Evolutionary conservation across 2,888 invertebrate species (phyloP).

Genomic region (Luperina nickerlii): DNA sequence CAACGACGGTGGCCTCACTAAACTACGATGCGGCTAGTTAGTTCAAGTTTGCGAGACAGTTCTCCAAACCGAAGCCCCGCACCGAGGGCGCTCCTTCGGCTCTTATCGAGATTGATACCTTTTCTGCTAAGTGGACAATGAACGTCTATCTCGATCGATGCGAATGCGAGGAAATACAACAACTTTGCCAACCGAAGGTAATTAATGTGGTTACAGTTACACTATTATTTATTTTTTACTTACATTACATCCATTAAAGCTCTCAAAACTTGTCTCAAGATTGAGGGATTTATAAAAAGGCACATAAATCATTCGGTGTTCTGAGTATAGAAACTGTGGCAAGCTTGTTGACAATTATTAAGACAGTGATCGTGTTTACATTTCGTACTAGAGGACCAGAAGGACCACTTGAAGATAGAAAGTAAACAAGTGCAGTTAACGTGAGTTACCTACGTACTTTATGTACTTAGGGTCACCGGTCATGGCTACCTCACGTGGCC

Average conservation of each 20-base stretch:
- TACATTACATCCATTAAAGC: constrained; percentile 45
- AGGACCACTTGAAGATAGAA: constrained; percentile 20
- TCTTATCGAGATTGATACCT: constrained; percentile 60
- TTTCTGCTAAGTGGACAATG: constrained; percentile 58
- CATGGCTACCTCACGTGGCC: constrained; percentile 11
- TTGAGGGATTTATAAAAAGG: constrained; percentile 33
- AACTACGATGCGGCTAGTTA: constrained; percentile 29
- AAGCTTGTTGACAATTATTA: not conserved
- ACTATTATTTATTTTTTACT: constrained; percentile 45
- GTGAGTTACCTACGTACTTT: constrained; percentile 9
- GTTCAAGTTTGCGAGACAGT: constrained; percentile 52
- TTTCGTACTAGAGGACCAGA: not conserved
- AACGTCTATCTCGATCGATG: constrained; percentile 38
- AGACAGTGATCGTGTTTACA: not conserved
- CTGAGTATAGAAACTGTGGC: not conserved
- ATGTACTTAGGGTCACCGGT: not conserved
- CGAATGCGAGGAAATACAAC: constrained; percentile 23
- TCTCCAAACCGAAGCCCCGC: constrained; percentile 41
- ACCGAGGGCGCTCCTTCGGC: constrained; percentile 38
- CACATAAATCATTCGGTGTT: constrained; percentile 11
- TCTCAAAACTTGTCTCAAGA: constrained; percentile 49
- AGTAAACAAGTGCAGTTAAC: constrained; percentile 18
- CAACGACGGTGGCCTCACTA: constrained; percentile 15
- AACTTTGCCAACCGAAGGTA: constrained; percentile 12
- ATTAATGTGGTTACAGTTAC: constrained; percentile 38